Percentiles rank a stretch among this genome's conserved stretches.
Evolutionary conservation across 2,797 vertebrate species (phyloP).

Genomic region (Remorina albescens): DNA sequence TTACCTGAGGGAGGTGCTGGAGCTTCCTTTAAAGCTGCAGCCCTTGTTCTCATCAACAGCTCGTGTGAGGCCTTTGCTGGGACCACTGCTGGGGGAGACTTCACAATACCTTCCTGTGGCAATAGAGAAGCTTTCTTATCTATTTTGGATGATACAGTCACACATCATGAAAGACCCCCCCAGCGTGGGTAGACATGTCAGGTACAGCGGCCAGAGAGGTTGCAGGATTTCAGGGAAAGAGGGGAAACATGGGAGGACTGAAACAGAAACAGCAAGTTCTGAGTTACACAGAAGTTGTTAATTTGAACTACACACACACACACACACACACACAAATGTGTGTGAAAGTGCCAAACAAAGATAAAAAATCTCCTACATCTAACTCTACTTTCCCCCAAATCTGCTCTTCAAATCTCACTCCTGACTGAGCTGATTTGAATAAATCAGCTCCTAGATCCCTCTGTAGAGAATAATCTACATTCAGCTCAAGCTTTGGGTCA

Average conservation of each 20-base stretch:
- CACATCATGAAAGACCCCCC: conserved; percentile 57
- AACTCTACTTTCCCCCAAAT: conserved; percentile 15
- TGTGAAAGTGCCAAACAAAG: conserved; percentile 1
- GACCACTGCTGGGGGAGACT: conserved; percentile 45
- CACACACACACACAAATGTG: neutral
- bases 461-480: conserved; percentile 51
- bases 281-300: conserved; percentile 25
- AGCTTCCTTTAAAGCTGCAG: conserved; percentile 33
- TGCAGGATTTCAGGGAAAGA: conserved; percentile 23
- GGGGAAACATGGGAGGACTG: neutral
- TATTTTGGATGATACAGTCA: conserved; percentile 68
- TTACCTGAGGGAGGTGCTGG: conserved; percentile 45
- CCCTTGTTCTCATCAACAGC: conserved; percentile 39
- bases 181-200: conserved; percentile 43
- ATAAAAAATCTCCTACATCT: conserved; percentile 12
- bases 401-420: conserved; percentile 21
- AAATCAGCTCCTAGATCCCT: conserved; percentile 29
- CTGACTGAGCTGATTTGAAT: conserved; percentile 36
- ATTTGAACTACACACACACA: conserved; percentile 4
- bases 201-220: conserved; percentile 40
- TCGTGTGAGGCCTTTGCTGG: conserved; percentile 50
- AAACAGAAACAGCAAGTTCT: conserved; percentile 21
- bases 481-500: conserved; percentile 53
- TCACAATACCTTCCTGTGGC: conserved; percentile 71
- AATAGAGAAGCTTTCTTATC: conserved; percentile 56